phyloP scores from a whole-genome alignment of 2,888 invertebrate genomes.

The Neoaliturus tenellus region DNA sequence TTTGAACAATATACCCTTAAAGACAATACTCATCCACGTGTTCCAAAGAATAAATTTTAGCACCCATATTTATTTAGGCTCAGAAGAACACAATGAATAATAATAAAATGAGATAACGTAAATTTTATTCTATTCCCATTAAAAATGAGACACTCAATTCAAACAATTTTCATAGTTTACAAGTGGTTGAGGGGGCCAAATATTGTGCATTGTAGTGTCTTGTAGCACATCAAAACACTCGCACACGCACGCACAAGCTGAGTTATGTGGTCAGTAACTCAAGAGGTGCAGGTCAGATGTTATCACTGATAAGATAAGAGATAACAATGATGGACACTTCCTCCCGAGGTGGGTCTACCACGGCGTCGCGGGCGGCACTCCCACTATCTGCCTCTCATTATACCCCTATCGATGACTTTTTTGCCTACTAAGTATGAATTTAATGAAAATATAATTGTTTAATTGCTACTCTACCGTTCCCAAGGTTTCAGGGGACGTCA shows the following conservation, averaged over 20 bases:
- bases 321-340: conserved; percentile 9
- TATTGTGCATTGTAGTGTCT: too few relatives aligned
- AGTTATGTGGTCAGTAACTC: conserved; percentile 16
- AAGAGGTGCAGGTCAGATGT: neutral
- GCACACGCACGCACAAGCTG: neutral
- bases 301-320: neutral
- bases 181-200: neutral
- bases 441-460: conserved; percentile 23
- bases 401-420: conserved; percentile 20
- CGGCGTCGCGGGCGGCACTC: too few relatives aligned
- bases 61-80: too few relatives aligned
- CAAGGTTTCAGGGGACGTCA: neutral
- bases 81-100: too few relatives aligned
- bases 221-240: neutral
- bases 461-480: neutral
- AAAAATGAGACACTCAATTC: too few relatives aligned
- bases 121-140: too few relatives aligned
- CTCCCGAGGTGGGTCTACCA: neutral
- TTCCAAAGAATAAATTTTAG: too few relatives aligned
- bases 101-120: too few relatives aligned
- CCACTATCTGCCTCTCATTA: too few relatives aligned
- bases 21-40: too few relatives aligned
- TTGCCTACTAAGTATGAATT: conserved; percentile 6
- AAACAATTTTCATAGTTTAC: too few relatives aligned
- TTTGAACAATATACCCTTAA: too few relatives aligned